Conservation (phyloP, 1,140 invertebrate species). For the Macrosteles quadrilineatus region DNA sequence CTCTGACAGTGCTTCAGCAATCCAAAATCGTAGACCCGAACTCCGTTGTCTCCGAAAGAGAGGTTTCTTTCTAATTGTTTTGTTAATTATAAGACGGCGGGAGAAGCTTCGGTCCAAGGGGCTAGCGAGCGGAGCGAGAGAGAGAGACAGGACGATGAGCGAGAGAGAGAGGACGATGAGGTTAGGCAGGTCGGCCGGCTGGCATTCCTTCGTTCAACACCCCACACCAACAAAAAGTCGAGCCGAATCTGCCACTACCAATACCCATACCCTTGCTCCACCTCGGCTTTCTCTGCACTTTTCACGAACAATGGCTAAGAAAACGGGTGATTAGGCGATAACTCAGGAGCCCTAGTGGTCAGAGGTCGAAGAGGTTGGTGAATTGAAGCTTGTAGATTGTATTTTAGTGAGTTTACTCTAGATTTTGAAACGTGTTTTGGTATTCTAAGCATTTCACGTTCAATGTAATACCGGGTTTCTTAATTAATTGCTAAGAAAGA, state of each 20-base stretch:
- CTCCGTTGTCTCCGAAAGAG: background rate
- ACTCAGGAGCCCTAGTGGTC: too few relatives aligned
- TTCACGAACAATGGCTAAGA: background rate
- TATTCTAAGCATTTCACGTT: too few relatives aligned
- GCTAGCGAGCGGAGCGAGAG: constrained; percentile 41
- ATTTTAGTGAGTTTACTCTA: too few relatives aligned
- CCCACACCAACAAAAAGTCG: constrained; percentile 22
- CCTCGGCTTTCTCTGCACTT: background rate
- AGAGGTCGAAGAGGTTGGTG: background rate
- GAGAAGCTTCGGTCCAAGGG: constrained; percentile 50
- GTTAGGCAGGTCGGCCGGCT: constrained; percentile 18
- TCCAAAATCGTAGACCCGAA: too few relatives aligned
- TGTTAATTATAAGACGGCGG: constrained; percentile 32
- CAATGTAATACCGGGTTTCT: too few relatives aligned
- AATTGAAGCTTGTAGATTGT: too few relatives aligned
- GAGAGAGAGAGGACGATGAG: constrained; percentile 27
- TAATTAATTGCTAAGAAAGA: too few relatives aligned
- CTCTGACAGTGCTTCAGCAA: too few relatives aligned
- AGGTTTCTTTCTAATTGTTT: constrained; percentile 3
- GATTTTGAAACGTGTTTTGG: too few relatives aligned
- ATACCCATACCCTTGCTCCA: background rate
- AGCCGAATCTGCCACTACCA: constrained; percentile 15
- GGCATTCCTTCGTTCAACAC: constrained; percentile 17
- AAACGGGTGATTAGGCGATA: background rate
- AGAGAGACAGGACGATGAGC: constrained; percentile 22